Conservation (phyloP, 2,113 vertebrate genomes). For the Phocoena sinus region DNA sequence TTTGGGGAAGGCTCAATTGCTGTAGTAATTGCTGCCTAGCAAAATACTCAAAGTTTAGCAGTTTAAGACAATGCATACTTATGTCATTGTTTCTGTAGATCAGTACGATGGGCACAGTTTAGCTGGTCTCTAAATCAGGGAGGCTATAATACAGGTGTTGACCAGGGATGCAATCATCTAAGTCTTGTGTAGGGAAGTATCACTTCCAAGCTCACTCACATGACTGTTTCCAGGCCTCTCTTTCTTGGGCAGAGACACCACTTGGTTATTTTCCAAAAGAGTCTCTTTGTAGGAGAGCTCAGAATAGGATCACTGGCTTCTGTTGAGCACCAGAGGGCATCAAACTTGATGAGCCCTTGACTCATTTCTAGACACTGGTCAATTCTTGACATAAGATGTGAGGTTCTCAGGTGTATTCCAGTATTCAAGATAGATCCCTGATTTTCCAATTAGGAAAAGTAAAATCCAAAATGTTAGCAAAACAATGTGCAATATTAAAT, state of each 20-base stretch:
- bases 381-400: constrained; percentile 80
- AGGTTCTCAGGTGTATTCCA: constrained; percentile 84
- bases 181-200: too few relatives aligned
- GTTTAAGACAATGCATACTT: not conserved
- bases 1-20: not conserved
- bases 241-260: not conserved
- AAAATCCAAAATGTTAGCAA: constrained; percentile 92
- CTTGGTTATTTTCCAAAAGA: not conserved
- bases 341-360: not conserved
- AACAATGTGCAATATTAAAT: constrained; percentile 99
- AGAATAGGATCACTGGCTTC: not conserved
- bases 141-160: not conserved
- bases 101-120: not conserved
- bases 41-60: not conserved
- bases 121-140: not conserved
- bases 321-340: not conserved
- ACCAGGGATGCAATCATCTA: not conserved
- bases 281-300: not conserved
- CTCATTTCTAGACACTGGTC: constrained; percentile 80
- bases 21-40: not conserved
- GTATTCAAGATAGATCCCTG: constrained; percentile 89
- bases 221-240: not conserved
- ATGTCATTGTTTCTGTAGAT: not conserved
- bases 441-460: constrained; percentile 84
- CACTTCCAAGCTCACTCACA: not conserved